These are phyloP conservation scores for Anolis carolinensis DNA, from an alignment of 2,113 vertebrate genomes.

Conservation along the genomic window DNA sequence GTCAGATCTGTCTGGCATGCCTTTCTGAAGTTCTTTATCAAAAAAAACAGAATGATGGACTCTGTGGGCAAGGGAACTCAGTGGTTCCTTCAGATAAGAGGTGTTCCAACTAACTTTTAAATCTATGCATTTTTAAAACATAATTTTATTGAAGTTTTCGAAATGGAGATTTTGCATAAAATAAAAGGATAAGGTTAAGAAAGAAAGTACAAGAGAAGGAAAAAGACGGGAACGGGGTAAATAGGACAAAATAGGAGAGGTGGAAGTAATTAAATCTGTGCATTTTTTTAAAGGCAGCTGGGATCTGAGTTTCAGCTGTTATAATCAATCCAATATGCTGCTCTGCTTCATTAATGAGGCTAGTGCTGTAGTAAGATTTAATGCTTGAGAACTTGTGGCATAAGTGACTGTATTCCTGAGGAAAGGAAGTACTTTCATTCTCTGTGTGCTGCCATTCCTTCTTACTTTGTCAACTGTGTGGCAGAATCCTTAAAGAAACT, in stretches of 20 bases:
- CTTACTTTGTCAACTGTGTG: not conserved
- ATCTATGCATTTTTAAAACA: not conserved
- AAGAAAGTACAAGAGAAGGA: no score
- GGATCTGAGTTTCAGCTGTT: not conserved
- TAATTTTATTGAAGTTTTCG: no score
- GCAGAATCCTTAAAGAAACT: not conserved
- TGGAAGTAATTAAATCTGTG: no score
- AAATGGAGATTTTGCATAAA: no score
- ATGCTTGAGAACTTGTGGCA: not conserved
- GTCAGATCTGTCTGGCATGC: not conserved
- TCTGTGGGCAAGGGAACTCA: not conserved
- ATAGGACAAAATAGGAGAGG: no score
- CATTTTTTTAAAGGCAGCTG: not conserved
- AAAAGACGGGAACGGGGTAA: no score
- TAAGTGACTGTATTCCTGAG: not conserved
- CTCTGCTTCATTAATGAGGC: no score
- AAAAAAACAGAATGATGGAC: not conserved
- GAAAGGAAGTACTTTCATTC: not conserved
- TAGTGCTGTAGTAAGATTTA: not conserved
- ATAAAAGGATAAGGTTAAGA: no score
- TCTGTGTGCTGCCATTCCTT: not conserved
- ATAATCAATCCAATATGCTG: no score
- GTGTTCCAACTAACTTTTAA: not conserved
- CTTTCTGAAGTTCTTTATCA: not conserved
- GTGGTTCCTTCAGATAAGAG: not conserved